Evolutionary conservation across 2,888 invertebrate species (phyloP).

Genomic region (Apotomis turbidana): DNA sequence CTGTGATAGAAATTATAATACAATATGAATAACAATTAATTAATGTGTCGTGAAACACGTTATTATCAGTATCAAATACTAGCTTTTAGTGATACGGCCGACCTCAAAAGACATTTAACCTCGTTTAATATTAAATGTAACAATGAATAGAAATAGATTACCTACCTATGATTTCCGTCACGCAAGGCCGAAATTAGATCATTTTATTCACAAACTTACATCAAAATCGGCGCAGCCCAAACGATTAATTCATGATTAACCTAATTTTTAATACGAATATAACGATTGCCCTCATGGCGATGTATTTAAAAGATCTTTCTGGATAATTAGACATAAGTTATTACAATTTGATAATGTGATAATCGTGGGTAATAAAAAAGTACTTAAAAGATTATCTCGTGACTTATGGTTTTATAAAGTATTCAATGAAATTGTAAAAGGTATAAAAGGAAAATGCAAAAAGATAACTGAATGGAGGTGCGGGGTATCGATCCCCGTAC

Average conservation of each 20-base stretch:
- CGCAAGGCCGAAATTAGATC: conserved; percentile 34
- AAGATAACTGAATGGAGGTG: conserved; percentile 37
- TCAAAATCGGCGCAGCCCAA: conserved; percentile 23
- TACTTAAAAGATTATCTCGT: conserved; percentile 20
- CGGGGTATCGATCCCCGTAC: conserved; percentile 43
- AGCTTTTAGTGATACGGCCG: not conserved
- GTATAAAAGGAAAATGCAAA: conserved; percentile 11
- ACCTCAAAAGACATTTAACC: conserved; percentile 6
- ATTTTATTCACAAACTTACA: conserved; percentile 4
- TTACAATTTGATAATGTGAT: conserved; percentile 25
- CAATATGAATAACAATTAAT: no score
- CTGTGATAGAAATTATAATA: no score
- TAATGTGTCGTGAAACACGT: no score
- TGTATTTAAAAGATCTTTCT: conserved; percentile 12
- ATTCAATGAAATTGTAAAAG: not conserved
- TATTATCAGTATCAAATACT: not conserved
- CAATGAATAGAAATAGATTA: not conserved
- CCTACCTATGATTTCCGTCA: not conserved
- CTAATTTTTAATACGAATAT: conserved; percentile 35
- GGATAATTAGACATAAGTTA: conserved; percentile 27
- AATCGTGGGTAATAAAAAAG: conserved; percentile 26
- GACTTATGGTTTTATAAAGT: conserved; percentile 13
- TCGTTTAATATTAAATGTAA: conserved; percentile 4
- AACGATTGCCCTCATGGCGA: conserved; percentile 34
- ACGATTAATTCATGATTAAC: conserved; percentile 36